Conservation (phyloP, 2,797 vertebrate species). For the Trichosurus vulpecula region DNA sequence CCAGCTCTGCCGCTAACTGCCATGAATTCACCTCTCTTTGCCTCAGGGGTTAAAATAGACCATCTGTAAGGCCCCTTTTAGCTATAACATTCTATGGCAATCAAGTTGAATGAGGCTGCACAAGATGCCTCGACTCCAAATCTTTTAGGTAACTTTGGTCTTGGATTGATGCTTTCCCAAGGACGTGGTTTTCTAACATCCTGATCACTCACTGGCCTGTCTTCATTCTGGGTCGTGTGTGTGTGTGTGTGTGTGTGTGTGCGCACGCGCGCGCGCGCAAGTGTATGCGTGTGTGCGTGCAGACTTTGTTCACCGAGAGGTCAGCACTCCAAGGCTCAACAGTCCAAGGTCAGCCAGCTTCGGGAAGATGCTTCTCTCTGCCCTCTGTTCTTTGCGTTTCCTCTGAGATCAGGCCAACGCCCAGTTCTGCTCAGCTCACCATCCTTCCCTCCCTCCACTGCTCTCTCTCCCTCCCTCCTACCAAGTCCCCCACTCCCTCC, state of each 20-base stretch:
- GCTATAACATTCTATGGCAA: not conserved
- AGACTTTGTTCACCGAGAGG: not conserved
- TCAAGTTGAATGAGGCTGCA: not conserved
- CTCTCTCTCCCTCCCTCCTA: slow-evolving; percentile 70
- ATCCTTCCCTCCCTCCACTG: slow-evolving; percentile 2
- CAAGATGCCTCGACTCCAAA: too few species aligned
- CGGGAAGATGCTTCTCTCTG: slow-evolving; percentile 38
- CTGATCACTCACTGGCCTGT: not conserved
- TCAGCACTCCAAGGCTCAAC: not conserved
- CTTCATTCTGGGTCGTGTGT: not conserved
- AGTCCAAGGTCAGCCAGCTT: slow-evolving; percentile 27
- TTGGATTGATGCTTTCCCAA: not conserved
- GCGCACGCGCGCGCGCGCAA: not conserved
- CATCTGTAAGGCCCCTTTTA: not conserved
- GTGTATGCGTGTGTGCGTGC: not conserved
- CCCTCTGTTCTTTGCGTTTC: slow-evolving; percentile 36
- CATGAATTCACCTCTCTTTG: not conserved
- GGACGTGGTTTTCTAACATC: not conserved
- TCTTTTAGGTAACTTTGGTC: not conserved
- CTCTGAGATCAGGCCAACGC: slow-evolving; percentile 66
- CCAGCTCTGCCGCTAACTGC: not conserved
- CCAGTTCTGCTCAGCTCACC: not conserved
- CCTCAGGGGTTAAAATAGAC: not conserved
- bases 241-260: not conserved
- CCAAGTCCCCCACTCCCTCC: slow-evolving; percentile 12